Base-by-base conservation (phyloP, 2,888 invertebrate genomes). In the Tenthredo mesomela region DNA sequence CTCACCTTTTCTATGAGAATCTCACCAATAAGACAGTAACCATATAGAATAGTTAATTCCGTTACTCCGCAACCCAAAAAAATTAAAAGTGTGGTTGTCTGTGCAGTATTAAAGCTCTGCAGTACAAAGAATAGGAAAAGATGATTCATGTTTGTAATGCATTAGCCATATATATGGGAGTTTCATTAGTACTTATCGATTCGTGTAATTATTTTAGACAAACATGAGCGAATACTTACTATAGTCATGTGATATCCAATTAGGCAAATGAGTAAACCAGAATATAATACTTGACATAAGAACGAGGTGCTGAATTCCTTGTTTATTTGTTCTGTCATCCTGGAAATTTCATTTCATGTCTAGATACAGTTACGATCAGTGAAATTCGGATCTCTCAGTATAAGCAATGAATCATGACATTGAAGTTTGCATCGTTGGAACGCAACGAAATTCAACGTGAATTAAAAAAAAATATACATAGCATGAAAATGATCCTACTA, bases 21-120 rank as follows among this genome's bases (percentile, higher is more conserved):
- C 12, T 90, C 88, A 18, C 90, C 89, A 37, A 87, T 85, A 58
- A 89, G 85, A 73, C 89, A 90, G 50, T 89, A 88, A 47, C 87
- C 88, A n/a, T 85, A 88, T 18, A 89, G 85, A 85, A 88, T 84
- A 61, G 87, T 25, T 1, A 87, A 47, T 10, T 88, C 65, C 9
- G 87, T 85, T 18, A 84, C n/a, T 0, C 80, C 84, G 47, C 87
- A 88, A n/a, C 86, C 43, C 6, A 70, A 43, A 73, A 86, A 89
- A 6, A 85, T 84, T 7, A 85, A 18, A 4, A 86, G 71, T n/a
- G 37, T 84, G 15, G 10, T 82, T 70, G 4, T 78, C 75, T 67
- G 18, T 15, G n/a, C n/a, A 0, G 2, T 40, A 7, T 67, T 37
- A 2, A 21, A 43, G n/a, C 29, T 78, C 78, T 84, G 84, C 77